These are phyloP conservation scores for Tachycineta bicolor DNA, from an alignment of 2,113 vertebrate species.

Conservation along the genomic window DNA sequence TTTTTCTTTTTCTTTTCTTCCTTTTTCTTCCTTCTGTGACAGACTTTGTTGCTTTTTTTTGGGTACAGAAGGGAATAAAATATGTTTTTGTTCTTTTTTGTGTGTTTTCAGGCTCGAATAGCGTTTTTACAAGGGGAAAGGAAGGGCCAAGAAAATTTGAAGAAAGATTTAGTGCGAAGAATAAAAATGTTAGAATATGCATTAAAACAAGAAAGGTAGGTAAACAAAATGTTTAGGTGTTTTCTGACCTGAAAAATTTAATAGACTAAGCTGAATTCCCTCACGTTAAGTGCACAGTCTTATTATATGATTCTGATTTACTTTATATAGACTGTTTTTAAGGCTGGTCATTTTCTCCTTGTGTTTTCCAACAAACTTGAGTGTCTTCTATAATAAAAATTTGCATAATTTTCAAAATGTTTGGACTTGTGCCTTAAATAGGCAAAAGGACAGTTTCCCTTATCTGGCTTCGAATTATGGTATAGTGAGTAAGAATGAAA, in stretches of 20 bases:
- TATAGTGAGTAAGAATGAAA: neutral
- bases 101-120: constrained; percentile 92
- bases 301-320: neutral
- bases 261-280: neutral
- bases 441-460: neutral
- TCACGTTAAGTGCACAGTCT: neutral
- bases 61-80: constrained; percentile 21
- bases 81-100: neutral
- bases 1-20: neutral
- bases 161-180: constrained; percentile 99
- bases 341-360: neutral
- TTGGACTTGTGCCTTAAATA: neutral
- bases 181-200: constrained; percentile 99
- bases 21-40: neutral
- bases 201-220: constrained; percentile 98
- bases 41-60: neutral
- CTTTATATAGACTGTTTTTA: neutral
- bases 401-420: neutral
- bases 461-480: neutral
- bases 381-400: neutral
- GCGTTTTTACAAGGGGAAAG: constrained; percentile 99
- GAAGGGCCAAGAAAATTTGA: constrained; percentile 99
- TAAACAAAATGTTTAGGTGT: neutral
- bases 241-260: neutral
- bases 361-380: neutral